Conservation (phyloP, 2,888 invertebrate species). For the Caenorhabditis becei region DNA sequence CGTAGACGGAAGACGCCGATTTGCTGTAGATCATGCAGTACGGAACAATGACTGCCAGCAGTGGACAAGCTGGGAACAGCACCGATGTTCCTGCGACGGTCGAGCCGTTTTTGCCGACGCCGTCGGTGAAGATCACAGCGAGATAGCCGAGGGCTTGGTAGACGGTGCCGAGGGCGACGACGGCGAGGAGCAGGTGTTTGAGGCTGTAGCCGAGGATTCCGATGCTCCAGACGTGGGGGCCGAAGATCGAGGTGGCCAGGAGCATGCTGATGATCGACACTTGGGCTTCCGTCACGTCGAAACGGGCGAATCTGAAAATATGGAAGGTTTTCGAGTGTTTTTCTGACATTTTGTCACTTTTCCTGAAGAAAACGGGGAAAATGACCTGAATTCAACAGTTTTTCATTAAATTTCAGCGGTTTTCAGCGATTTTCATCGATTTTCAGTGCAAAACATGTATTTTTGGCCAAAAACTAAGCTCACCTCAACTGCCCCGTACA, state of each 20-base stretch:
- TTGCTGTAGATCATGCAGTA: constrained; percentile 95
- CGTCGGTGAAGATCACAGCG: constrained; percentile 86
- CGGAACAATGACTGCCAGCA: constrained; percentile 91
- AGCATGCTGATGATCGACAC: constrained; percentile 93
- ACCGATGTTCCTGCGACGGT: constrained; percentile 87
- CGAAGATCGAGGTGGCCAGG: constrained; percentile 90
- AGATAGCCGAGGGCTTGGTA: constrained; percentile 80
- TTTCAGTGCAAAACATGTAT: no score
- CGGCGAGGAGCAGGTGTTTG: constrained; percentile 78
- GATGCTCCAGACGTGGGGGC: constrained; percentile 90
- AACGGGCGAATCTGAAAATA: constrained; percentile 82
- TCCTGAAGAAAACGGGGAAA: no score
- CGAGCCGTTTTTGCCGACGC: constrained; percentile 98
- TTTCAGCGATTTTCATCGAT: no score
- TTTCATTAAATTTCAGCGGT: no score
- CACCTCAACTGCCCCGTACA: constrained; percentile 88
- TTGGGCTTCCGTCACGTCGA: constrained; percentile 98
- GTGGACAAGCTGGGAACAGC: constrained; percentile 94
- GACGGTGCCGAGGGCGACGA: constrained; percentile 70
- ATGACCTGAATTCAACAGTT: no score
- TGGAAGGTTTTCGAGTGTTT: constrained; percentile 63
- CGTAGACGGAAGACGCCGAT: constrained; percentile 84
- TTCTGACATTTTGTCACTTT: no score
- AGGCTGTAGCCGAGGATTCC: constrained; percentile 65
- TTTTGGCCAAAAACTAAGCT: no score